Base-by-base conservation (phyloP, 1,140 invertebrate genomes). In the Pseudomyrmex sp. region DNA sequence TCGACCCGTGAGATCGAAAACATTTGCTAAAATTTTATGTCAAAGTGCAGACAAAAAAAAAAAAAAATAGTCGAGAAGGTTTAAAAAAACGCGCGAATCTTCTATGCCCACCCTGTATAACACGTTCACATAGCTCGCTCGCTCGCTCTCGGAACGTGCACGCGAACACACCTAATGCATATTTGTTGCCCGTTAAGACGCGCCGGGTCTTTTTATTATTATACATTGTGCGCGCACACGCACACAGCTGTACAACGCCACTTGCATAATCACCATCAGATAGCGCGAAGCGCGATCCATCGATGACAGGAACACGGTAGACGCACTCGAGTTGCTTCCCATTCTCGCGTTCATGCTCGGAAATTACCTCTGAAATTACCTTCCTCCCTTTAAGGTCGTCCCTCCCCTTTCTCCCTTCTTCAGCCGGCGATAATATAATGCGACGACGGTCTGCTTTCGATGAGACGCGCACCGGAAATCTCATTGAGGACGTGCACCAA, bases 231-330 rank as follows among this genome's bases (percentile, higher is more conserved):
- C 46, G 58, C 35, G 59, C 48, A 18, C 75, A 48, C 52, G 44
- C 13, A 86, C 84, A 77, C 79, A 82, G 52, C 62, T 80, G 59
- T 15, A 68, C 83, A 59, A 35, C 35, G 35, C 54, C 46, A 50
- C 72, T 80, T 77, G 80, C 88, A 83, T 90, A 90, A 90, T 90
- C 89, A 90, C 79, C 88, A 89, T 89, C 83, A 90, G 89, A 90
- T 90, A 89, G 68, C 85, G 89, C 35, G 85, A 88, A 85, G 58
- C 88, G 89, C 88, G 88, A 85, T 90, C 77, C 86, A 86, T 90
- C 89, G 89, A 90, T 90, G 89, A 90, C 89, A 90, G 89, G 89
- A 89, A 86, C 89, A 89, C 82, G 88, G 87, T 89, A 90, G 89
- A 89, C 88, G 87, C 80, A 79, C 48, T 69, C 77, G 54, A 62